A percentile compares a stretch with the other conserved stretches of the same genome.
Evolutionary conservation across 2,797 vertebrate genomes (phyloP).

Genomic region (Huso huso): DNA sequence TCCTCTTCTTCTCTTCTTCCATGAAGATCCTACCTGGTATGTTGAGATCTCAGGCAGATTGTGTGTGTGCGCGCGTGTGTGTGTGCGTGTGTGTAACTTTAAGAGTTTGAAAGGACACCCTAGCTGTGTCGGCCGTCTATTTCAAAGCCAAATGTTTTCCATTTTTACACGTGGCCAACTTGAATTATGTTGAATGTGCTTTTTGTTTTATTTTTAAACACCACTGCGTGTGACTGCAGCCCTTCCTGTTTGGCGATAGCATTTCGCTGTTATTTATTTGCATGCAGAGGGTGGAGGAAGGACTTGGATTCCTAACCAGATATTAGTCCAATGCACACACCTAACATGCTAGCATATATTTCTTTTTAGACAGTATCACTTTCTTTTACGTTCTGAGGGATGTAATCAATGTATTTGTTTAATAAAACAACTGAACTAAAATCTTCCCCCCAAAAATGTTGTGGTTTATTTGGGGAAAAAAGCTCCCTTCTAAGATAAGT

Average conservation of each 20-base stretch:
- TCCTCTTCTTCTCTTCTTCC: conserved; percentile 19
- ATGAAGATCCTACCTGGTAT: conserved; percentile 95
- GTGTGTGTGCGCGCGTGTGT: conserved; percentile 13
- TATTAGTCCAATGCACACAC: too few species aligned
- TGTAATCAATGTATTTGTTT: too few species aligned
- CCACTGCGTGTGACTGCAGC: conserved; percentile 3
- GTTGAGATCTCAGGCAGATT: conserved; percentile 34
- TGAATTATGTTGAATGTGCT: conserved; percentile 29
- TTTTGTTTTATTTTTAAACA: conserved; percentile 27
- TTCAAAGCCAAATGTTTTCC: conserved; percentile 39
- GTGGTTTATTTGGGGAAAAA: too few species aligned
- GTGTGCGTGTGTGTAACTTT: background rate
- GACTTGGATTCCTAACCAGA: conserved; percentile 9
- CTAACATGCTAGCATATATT: too few species aligned
- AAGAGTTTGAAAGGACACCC: background rate
- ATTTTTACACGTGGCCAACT: conserved; percentile 45
- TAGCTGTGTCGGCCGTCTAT: conserved; percentile 5
- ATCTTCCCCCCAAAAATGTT: too few species aligned
- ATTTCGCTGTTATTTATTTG: conserved; percentile 6
- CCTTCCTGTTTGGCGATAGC: background rate
- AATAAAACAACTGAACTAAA: too few species aligned
- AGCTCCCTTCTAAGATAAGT: too few species aligned
- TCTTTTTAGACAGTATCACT: too few species aligned
- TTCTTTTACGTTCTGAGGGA: too few species aligned
- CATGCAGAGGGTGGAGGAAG: conserved; percentile 4